Evolutionary conservation across 2,113 vertebrate genomes (phyloP).

Genomic region (Columbina picui): DNA sequence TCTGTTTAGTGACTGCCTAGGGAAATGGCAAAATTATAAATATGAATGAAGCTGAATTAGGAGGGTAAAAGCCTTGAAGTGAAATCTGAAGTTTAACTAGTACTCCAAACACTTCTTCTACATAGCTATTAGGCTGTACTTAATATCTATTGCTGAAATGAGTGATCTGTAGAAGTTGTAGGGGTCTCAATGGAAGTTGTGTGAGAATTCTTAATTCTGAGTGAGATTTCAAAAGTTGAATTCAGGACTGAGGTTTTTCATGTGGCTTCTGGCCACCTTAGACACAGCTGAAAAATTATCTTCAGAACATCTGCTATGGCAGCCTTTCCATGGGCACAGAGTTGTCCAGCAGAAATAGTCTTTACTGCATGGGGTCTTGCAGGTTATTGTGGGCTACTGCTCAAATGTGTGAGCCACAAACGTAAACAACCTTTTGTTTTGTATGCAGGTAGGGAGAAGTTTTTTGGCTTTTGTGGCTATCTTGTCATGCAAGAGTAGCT

Average conservation of each 20-base stretch:
- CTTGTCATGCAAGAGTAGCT: not conserved
- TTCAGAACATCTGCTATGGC: fast-evolving
- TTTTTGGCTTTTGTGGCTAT: not conserved
- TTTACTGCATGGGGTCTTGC: not conserved
- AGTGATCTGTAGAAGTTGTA: not conserved
- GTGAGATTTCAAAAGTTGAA: not conserved
- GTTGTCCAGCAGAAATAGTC: not conserved
- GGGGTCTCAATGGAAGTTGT: not conserved
- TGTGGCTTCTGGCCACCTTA: not conserved
- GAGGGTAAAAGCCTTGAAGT: not conserved
- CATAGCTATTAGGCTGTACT: not conserved
- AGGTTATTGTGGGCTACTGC: not conserved
- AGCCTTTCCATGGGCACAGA: not conserved
- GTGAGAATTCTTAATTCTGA: not conserved
- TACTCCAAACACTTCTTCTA: not conserved
- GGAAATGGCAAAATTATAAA: not conserved
- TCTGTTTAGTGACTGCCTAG: not conserved
- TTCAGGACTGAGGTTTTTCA: not conserved
- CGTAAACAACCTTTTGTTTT: not conserved
- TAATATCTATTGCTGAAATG: not conserved
- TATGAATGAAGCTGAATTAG: not conserved
- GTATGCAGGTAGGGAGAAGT: not conserved
- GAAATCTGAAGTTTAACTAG: not conserved
- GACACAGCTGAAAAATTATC: not conserved
- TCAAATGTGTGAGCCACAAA: not conserved